Evolutionary conservation across 1,140 invertebrate species (phyloP), one percentile per base, ranked within the genome.

Genomic region (Phthorimaea operculella): DNA sequence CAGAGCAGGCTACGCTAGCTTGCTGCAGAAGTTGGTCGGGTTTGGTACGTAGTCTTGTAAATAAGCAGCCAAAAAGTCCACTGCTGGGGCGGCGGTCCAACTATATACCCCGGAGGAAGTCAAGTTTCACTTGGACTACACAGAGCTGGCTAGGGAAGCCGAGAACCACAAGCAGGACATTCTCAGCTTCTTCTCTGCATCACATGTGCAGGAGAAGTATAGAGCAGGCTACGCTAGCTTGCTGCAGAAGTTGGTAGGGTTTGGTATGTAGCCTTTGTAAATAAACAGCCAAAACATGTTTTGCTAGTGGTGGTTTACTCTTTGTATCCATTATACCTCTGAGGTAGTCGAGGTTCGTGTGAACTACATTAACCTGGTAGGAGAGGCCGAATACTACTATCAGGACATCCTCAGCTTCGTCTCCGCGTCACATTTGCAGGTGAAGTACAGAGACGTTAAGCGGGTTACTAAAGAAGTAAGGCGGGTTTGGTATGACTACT

Each of bases 81-180:
- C n/a, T n/a, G n/a, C n/a, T n/a, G n/a, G n/a, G n/a, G n/a, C n/a
- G n/a, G n/a, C n/a, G n/a, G n/a, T n/a, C n/a, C n/a, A n/a, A n/a
- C n/a, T n/a, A n/a, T n/a, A n/a, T n/a, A n/a, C n/a, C n/a, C n/a
- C n/a, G n/a, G n/a, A n/a, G n/a, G 33, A 45, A n/a, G n/a, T n/a
- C n/a, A n/a, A n/a, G 0, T 49, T 48, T 16, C 63, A 66, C 12
- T 59, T 79, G 21, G 79, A 82, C 59, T 82, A 79, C 33, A 58
- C 74, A 0, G 62, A 65, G 7, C 33, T 82, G 11, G 76, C 76
- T 0, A 52, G 51, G 6, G 71, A 82, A 33, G 76, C 76, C 0
- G 79, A 82, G 34, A 61, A 11, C 8, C 62, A 79, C 33, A 82
- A 82, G 34, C 12, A 64, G 16, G 62, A 79, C 21, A 67, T 82